Evolutionary conservation across 2,888 invertebrate species (phyloP), one percentile per base, ranked within the genome.

Genomic region (Drosophila lutescens): DNA sequence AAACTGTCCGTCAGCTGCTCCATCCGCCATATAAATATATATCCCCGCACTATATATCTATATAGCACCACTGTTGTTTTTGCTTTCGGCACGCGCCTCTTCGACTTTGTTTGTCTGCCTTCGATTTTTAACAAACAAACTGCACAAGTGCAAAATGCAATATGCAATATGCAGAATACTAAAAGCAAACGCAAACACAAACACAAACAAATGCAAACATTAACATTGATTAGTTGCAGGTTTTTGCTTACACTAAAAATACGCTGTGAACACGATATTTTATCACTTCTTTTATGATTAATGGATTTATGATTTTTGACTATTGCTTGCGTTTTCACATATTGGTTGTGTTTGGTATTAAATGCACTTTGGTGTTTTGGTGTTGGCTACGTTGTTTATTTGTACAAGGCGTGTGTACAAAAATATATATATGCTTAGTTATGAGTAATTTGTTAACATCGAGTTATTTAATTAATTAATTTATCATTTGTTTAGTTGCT

Each of bases 341-440:
- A 26, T 20, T 23, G 46, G 51, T 13, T 30, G 30, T 61, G 2
- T 2, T 26, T 54, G 38, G 47, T 10, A 47, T 78, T 87, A 85
- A 85, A 85, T 85, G 85, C 85, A 85, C 85, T 85, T 83, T 74
- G 84, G 84, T 85, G 87, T 79, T 76, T 74, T 46, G 51, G 30
- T 51, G 47, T 40, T 65, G 59, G 38, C 63, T 59, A 47, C 38
- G 54, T 57, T 47, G 12, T 53, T 20, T 20, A 20, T 20, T 78
- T 46, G 62, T 88, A 84, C 75, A 83, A 86, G 41, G 59, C 23
- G 59, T 41, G 41, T 43, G 49, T 49, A 63, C 49, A 83, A 88
- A 85, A 85, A 74, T 77, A 60, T 34, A 34, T 34, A 8, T 74
- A 70, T 55, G 44, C 51, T 40, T 49, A 17, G 44, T 30, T 67